Percentiles rank a stretch among this genome's conserved stretches.
Evolutionary conservation across 2,888 invertebrate species (phyloP).

Genomic region (Acrocera orbiculus): DNA sequence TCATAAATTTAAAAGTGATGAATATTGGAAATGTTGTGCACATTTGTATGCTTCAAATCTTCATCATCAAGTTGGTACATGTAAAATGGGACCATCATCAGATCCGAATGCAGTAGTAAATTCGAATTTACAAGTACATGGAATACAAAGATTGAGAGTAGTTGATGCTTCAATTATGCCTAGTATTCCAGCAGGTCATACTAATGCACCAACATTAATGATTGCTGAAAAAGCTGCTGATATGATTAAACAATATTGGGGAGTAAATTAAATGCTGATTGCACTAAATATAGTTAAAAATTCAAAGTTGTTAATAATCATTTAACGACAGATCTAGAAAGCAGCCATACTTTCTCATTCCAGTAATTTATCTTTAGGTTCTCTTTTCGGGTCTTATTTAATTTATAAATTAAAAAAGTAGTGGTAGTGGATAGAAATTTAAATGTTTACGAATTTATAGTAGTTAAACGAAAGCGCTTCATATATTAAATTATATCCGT

Average conservation of each 20-base stretch:
- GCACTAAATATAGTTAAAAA: neutral
- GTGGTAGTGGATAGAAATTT: too few species aligned
- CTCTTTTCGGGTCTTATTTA: too few species aligned
- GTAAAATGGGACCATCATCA: constrained; percentile 44
- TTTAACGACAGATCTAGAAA: too few species aligned
- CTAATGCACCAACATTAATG: constrained; percentile 40
- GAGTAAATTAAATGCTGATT: constrained; percentile 12
- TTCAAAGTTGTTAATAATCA: too few species aligned
- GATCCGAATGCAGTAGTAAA: constrained; percentile 46
- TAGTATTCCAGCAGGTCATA: constrained; percentile 37
- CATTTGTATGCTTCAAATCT: constrained; percentile 51
- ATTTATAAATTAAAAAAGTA: too few species aligned
- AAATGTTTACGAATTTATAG: too few species aligned
- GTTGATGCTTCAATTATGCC: constrained; percentile 43
- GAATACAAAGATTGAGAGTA: constrained; percentile 35
- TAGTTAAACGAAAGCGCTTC: too few species aligned
- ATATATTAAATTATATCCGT: too few species aligned
- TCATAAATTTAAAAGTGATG: constrained; percentile 40
- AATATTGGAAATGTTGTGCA: constrained; percentile 58
- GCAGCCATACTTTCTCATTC: too few species aligned
- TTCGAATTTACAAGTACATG: constrained; percentile 38
- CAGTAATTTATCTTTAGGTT: too few species aligned
- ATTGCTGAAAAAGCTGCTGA: too few species aligned
- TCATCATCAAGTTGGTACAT: constrained; percentile 52
- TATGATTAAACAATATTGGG: constrained; percentile 36